Conservation (phyloP, 2,797 vertebrate genomes). For the Antrozous pallidus region DNA sequence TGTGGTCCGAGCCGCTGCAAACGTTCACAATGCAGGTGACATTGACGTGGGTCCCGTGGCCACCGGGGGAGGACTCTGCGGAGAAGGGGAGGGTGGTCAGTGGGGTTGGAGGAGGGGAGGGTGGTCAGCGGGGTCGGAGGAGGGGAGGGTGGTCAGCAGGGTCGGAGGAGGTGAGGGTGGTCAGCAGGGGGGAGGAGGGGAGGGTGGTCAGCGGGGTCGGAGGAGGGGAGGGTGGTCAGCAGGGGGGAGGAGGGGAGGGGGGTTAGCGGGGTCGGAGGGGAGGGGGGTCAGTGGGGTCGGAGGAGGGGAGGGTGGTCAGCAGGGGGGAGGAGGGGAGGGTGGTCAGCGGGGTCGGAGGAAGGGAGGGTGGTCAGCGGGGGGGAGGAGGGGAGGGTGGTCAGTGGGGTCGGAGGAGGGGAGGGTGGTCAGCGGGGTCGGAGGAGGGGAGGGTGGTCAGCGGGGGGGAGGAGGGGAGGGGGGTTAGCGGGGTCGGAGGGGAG, state of each 20-base stretch:
- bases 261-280: neutral
- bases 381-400: neutral
- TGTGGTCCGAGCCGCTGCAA: constrained; percentile 69
- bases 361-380: neutral
- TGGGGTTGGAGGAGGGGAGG: neutral
- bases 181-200: neutral
- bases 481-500: neutral
- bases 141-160: neutral
- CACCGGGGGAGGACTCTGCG: constrained; percentile 64
- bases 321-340: neutral
- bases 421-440: neutral
- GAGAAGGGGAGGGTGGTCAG: neutral
- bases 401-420: neutral
- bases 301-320: neutral
- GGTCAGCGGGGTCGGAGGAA: neutral
- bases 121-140: neutral
- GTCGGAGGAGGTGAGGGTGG: no score
- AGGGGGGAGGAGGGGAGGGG: neutral
- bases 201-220: neutral
- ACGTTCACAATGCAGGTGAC: constrained; percentile 81
- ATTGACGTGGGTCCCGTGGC: constrained; percentile 74
- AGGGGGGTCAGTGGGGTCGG: neutral
- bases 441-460: neutral
- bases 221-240: neutral
- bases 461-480: neutral